Evolutionary conservation across 2,113 vertebrate genomes (phyloP), one percentile per base, ranked within the genome.

Genomic region (Amphiprion percula): DNA sequence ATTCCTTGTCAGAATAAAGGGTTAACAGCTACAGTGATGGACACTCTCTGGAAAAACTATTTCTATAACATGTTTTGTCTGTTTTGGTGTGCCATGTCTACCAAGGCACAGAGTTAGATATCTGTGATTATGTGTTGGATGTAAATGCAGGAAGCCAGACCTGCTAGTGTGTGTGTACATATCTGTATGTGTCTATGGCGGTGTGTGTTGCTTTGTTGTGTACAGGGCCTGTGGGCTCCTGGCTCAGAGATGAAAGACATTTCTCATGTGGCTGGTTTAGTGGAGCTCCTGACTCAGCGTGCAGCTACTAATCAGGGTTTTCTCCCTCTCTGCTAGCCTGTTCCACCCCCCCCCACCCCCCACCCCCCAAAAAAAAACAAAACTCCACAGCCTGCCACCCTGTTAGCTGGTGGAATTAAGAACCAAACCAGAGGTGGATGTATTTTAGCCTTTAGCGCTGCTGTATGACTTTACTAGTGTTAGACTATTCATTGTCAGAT

Each of bases 201-300:
- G 86, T 74, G 28, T 47, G 47, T 76, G 67, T 37, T 39, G 64
- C 80, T 88, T 83, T 90, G 88, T 89, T 88, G 86, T 91, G 91
- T 85, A 85, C 30, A 4, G 69, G 86, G 87, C 74, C 81, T 85
- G 71, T 87, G 86, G 89, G 66, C 83, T 91, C 58, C 81, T 77
- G 79, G 73, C 81, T 92, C 78, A 10, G 37, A 91, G 88, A 91
- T 92, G 87, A 93, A 90, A 91, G 88, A 70, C 62, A 33, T 79
- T 85, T 89, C 74, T 87, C 79, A 80, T 92, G 86, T 90, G 89
- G 86, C 71, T 84, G 86, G 61, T 90, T 91, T 82, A 87, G 78
- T 75, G 72, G 41, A 80, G 85, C 82, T 87, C 82, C 88, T 90
- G 88, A 92, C 79, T 91, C 90, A 88, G 86, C 86, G 58, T 30